phyloP scores from a whole-genome alignment of 1,140 invertebrate species.

The Eupeodes corollae region DNA sequence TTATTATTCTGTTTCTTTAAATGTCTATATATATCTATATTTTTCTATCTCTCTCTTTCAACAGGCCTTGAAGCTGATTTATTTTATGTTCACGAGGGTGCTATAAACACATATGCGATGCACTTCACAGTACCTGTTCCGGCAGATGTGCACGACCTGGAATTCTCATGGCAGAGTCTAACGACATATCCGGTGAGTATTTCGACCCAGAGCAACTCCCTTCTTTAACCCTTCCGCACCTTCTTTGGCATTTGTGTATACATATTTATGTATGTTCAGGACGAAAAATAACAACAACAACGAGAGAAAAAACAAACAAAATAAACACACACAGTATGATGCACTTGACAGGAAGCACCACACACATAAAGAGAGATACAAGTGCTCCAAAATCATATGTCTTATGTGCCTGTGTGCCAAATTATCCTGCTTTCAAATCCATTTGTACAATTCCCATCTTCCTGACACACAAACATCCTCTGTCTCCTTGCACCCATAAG shows the following conservation, averaged over 20 bases:
- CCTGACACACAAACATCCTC: no score
- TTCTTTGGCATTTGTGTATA: no score
- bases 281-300: not conserved
- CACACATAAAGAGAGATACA: no score
- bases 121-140: constrained; percentile 74
- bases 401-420: not conserved
- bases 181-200: constrained; percentile 58
- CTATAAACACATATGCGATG: constrained; percentile 81
- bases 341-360: no score
- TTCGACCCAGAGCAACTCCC: not conserved
- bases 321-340: not conserved
- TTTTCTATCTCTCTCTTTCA: not conserved
- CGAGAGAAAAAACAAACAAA: not conserved
- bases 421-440: no score
- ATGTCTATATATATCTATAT: not conserved
- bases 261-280: no score
- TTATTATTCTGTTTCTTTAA: not conserved
- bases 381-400: no score
- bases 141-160: constrained; percentile 65
- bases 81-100: constrained; percentile 76
- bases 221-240: not conserved
- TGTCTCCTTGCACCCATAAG: no score
- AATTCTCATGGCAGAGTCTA: constrained; percentile 80
- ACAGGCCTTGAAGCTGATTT: constrained; percentile 71
- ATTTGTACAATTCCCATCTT: no score